Percentiles rank a stretch among this genome's conserved stretches.
Conservation (phyloP, 2,888 invertebrate species). For the Poecilus cupreus region DNA sequence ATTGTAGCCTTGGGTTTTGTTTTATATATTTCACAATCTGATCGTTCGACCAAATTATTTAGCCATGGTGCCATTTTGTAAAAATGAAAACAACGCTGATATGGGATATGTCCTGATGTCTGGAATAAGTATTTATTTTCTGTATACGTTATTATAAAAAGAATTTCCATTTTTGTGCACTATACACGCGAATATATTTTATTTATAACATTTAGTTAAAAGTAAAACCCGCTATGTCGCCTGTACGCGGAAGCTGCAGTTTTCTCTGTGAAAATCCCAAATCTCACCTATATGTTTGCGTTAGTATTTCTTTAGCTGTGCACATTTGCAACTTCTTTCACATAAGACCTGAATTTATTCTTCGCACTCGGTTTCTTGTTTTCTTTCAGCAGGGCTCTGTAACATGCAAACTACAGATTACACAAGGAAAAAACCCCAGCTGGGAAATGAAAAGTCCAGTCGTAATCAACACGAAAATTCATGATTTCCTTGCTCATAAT, state of each 20-base stretch:
- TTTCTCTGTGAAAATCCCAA: not conserved
- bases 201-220: not conserved
- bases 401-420: slow-evolving; percentile 43
- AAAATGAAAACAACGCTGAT: no score
- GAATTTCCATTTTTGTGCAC: not conserved
- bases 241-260: no score
- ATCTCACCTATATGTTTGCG: not conserved
- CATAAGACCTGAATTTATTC: not conserved
- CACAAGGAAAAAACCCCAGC: slow-evolving; percentile 7
- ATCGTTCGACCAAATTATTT: no score
- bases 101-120: no score
- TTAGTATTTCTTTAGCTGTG: not conserved
- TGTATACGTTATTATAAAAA: no score
- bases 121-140: no score
- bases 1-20: no score
- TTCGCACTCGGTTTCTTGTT: not conserved
- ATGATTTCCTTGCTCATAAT: slow-evolving; percentile 39
- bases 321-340: not conserved
- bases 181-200: not conserved
- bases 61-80: no score
- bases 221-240: not conserved
- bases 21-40: no score
- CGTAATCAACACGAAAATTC: slow-evolving; percentile 49
- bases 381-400: not conserved
- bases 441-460: slow-evolving; percentile 21